Evolutionary conservation across 2,797 vertebrate species (phyloP), one percentile per base, ranked within the genome.

Genomic region (Lutjanus campechanus): DNA sequence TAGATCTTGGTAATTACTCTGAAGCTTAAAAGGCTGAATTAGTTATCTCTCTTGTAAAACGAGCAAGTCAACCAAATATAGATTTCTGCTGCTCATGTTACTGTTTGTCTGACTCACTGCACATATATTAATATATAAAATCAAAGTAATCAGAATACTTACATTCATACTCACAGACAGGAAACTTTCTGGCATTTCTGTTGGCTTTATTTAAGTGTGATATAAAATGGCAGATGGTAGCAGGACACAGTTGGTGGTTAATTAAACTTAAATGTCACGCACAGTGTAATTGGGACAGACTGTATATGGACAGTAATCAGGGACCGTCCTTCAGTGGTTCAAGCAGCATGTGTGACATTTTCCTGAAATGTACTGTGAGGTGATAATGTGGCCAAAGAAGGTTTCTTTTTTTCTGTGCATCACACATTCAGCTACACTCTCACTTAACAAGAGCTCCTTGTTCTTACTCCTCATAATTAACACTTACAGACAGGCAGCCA

Each of bases 81-180:
- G 19, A 77, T 29, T 46, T 55, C 17, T 73, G 17, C 54, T 49
- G 59, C 10, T 73, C 20, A 20, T 64, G 46, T 61, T 49, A 41
- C 13, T 19, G 29, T 25, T 15, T 51, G 55, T 65, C 19, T 53
- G 13, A 56, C 4, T 20, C 29, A 58, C 29, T 36, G 29, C 5
- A 36, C 29, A 36, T 36, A 36, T 5, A 36, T 36, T 36, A 25
- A 25, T 36, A 36, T 54, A 56, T n/a, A 8, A 64, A 59, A 65
- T n/a, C 55, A 62, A 63, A 62, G 17, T 7, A 43, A 16, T 66
- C 19, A 22, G n/a, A 43, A 36, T 20, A 49, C 11, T 11, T 12
- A 9, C 13, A 20, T 5, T 36, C 29, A 36, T 5, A 4, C n/a
- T 25, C 50, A 7, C 47, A 25, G 61, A 65, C 4, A 17, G 7